Base-by-base conservation (phyloP, 2,888 invertebrate genomes). In the Rhagophthalmus giganteus region DNA sequence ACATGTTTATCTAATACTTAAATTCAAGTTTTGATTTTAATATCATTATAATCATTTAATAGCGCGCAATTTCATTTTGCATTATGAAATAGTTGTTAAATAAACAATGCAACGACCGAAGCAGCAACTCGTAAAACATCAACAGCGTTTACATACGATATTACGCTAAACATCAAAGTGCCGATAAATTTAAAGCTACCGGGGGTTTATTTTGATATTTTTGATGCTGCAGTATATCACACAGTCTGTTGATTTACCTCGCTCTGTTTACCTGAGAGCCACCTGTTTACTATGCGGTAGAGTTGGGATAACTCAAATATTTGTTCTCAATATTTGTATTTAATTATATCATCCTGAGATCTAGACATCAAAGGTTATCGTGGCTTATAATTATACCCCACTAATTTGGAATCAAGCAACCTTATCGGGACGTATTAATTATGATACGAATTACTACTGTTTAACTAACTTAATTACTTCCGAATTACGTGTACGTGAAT, bases 271-370 rank as follows among this genome's bases (percentile, higher is more conserved):
- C 40, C 34, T 39, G 41, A 32, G 40, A 41, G 24, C 37, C 47
- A 35, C 37, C 41, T 47, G 46, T 47, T 41, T 53, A 37, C 37
- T 27, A 31, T 46, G 27, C 47, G 48, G 41, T 32, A 16, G 26
- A 48, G 39, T 54, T 54, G 39, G 38, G 37, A 45, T 37, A 54
- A 45, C 34, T 35, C 54, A 54, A 58, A 58, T 55, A 58, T 58
- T 58, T 55, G 42, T 55, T 40, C 40, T 54, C 54, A 49, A 55
- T 58, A 58, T 56, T 58, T 53, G 55, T 51, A 56, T 58, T 58
- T 58, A 58, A 58, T 58, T 55, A 55, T 47, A 45, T 54, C 32
- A 26, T 51, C 24, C 42, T 25, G 37, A 48, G 41, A 54, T 58
- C 48, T 42, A 56, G 44, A 55, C 55, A 54, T 58, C 58, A 58